Evolutionary conservation across 2,888 invertebrate species (phyloP), one percentile per base, ranked within the genome.

Genomic region (Hesperia comma): DNA sequence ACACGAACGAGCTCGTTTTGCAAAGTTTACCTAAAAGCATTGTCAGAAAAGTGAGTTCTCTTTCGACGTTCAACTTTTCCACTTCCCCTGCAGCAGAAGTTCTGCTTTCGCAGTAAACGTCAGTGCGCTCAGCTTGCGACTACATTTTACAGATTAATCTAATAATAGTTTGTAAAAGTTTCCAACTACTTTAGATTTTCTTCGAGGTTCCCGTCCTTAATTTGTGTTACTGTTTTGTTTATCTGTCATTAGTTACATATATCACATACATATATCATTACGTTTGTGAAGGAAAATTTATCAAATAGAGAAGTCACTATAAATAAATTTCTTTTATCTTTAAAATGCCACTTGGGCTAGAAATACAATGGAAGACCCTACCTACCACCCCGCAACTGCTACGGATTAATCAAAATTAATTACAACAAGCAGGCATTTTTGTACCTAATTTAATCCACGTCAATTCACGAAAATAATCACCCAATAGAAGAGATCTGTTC

Each of bases 141-240:
- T 60, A 43, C 43, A 54, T 54, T 66, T 54, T 54, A 66, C 46
- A 26, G 60, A 60, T 60, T 66, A 60, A 54, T n/a, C 54, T 60
- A 66, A 60, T 66, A 66, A 60, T n/a, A 43, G 56, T 56, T 63
- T 37, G 43, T 55, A 26, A 15, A 40, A 63, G 43, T 32, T 54
- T 14, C 32, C 6, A 2, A 33, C 43, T 32, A 8, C 15, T 33
- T 55, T 26, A 37, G 37, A 37, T 37, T 8, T 37, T 37, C 37
- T 37, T 2, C 12, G 17, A 26, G 54, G 46, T 17, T 46, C 12
- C 14, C 21, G 17, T 17, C 6, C 17, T 46, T 46, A 17, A 15
- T 46, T 46, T 17, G 7, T 46, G 43, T 17, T 7, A 0, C n/a
- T 46, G 10, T 26, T 26, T 26, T 26, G 26, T 5, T 26, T 26